Percentiles rank a stretch among this genome's conserved stretches.
phyloP scores from a whole-genome alignment of 2,888 invertebrate genomes.

The Eupithecia abbreviata region DNA sequence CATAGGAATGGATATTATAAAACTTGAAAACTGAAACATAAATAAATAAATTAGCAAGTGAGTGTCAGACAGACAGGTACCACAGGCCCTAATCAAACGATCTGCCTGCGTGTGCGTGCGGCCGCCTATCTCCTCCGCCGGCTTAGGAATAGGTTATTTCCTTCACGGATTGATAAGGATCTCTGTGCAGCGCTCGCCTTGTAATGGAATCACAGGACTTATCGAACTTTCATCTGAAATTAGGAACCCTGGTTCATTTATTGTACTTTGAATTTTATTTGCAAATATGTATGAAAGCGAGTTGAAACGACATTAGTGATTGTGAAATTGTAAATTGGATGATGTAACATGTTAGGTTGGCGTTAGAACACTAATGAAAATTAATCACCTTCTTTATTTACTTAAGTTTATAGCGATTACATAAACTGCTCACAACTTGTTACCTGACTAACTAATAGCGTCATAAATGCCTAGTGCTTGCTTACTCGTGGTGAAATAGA shows the following conservation, averaged over 20 bases:
- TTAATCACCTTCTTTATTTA: neutral
- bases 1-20: too few species aligned
- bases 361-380: neutral
- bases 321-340: neutral
- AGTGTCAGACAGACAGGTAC: too few species aligned
- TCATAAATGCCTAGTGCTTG: neutral
- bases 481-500: neutral
- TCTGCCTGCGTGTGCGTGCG: neutral
- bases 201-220: neutral
- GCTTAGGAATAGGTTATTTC: neutral
- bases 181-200: too few species aligned
- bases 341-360: neutral
- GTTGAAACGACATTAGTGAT: neutral
- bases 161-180: neutral
- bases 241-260: neutral
- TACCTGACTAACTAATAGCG: neutral
- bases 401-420: neutral
- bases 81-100: neutral
- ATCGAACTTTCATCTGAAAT: neutral
- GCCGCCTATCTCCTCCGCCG: neutral
- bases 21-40: too few species aligned
- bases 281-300: neutral
- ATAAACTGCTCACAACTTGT: neutral
- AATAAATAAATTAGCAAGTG: too few species aligned
- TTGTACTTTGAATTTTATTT: neutral